Evolutionary conservation across 1,140 invertebrate species (phyloP).

Genomic region (Cyclargus thomasi): DNA sequence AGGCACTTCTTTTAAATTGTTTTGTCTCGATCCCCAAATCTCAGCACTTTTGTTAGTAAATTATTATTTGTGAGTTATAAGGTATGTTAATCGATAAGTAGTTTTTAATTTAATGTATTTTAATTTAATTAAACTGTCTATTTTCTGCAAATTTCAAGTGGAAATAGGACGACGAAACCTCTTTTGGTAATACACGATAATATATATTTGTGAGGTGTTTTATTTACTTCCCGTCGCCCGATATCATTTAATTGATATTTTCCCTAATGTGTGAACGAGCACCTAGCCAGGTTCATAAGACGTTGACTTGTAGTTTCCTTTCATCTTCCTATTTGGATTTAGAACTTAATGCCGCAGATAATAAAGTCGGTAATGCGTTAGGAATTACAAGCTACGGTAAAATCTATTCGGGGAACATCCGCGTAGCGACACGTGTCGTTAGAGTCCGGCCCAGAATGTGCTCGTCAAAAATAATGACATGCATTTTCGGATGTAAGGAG

Average conservation of each 20-base stretch:
- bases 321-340: constrained; percentile 11
- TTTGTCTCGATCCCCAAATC: constrained; percentile 32
- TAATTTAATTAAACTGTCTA: constrained; percentile 47
- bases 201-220: constrained; percentile 39
- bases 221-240: constrained; percentile 23
- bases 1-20: neutral
- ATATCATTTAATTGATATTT: constrained; percentile 6
- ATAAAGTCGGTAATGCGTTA: neutral
- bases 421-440: constrained; percentile 28
- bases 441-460: constrained; percentile 31
- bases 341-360: neutral
- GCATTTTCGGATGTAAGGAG: neutral
- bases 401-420: constrained; percentile 50
- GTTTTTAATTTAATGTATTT: constrained; percentile 66
- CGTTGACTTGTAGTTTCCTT: constrained; percentile 41
- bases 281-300: constrained; percentile 26
- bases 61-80: constrained; percentile 73
- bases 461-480: constrained; percentile 22
- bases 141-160: constrained; percentile 51
- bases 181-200: constrained; percentile 58
- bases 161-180: constrained; percentile 47
- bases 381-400: constrained; percentile 26
- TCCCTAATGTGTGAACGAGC: constrained; percentile 19
- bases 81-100: constrained; percentile 68
- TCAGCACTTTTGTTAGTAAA: constrained; percentile 58